A percentile compares a stretch with the other conserved stretches of the same genome.
Conservation (phyloP, 1,140 invertebrate species). For the Drosophila orena region DNA sequence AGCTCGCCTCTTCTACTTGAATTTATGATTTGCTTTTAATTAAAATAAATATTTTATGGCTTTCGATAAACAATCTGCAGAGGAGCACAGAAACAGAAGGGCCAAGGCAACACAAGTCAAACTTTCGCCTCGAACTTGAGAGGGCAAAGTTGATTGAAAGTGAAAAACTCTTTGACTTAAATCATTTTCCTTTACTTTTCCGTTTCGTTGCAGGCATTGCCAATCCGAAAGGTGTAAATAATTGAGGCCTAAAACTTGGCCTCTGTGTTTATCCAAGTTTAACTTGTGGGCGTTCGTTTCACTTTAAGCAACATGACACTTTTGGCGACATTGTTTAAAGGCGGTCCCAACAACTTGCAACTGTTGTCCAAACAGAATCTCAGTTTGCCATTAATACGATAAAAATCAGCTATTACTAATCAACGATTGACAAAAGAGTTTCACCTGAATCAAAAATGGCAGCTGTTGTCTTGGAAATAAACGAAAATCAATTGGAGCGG, state of each 20-base stretch:
- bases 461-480: constrained; percentile 58
- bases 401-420: constrained; percentile 3
- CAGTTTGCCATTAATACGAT: constrained; percentile 17
- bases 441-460: constrained; percentile 42
- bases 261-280: constrained; percentile 16
- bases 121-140: constrained; percentile 39
- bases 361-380: constrained; percentile 30
- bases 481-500: constrained; percentile 47
- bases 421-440: background rate
- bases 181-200: constrained; percentile 37
- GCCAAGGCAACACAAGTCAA: constrained; percentile 17
- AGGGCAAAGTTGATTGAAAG: constrained; percentile 45
- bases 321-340: constrained; percentile 4
- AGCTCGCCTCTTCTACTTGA: constrained; percentile 9
- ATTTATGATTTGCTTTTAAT: constrained; percentile 66
- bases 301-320: constrained; percentile 28
- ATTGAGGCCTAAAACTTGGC: constrained; percentile 43
- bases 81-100: background rate
- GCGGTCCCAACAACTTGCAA: constrained; percentile 14
- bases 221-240: constrained; percentile 52
- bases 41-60: constrained; percentile 64
- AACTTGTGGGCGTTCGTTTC: constrained; percentile 9
- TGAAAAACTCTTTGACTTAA: constrained; percentile 38
- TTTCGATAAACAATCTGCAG: constrained; percentile 48
- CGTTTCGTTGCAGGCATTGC: constrained; percentile 39